Percentiles rank a stretch among this genome's conserved stretches.
Conservation (phyloP, 2,113 vertebrate species). For the Acrocephalus arundinaceus region DNA sequence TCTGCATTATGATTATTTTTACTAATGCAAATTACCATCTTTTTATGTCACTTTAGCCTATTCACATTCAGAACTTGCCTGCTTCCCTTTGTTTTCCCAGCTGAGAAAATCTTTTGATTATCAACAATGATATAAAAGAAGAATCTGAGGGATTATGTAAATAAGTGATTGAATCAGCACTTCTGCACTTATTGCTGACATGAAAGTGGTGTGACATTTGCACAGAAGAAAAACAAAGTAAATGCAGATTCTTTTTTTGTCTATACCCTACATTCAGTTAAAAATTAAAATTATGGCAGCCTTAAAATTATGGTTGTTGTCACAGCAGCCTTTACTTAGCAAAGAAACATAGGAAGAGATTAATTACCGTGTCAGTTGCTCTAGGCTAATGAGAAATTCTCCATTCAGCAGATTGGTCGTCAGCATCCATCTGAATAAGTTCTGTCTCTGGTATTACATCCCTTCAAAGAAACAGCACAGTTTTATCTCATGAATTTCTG, state of each 20-base stretch:
- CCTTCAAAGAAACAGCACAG: neutral
- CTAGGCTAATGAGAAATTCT: neutral
- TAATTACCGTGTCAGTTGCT: neutral
- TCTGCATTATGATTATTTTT: neutral
- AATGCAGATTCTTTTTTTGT: neutral
- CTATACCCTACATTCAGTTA: neutral
- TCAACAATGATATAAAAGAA: neutral
- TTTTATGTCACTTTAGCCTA: constrained; percentile 16
- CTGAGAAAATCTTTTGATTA: constrained; percentile 22
- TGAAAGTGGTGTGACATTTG: constrained; percentile 13
- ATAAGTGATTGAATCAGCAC: constrained; percentile 23
- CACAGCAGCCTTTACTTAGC: neutral
- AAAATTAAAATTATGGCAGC: neutral
- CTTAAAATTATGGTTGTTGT: neutral
- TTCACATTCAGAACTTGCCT: neutral
- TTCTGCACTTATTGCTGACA: constrained; percentile 1
- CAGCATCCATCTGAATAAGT: neutral
- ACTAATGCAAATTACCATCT: neutral
- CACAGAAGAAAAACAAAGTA: constrained; percentile 23
- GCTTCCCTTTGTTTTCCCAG: constrained; percentile 7
- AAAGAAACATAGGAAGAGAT: neutral
- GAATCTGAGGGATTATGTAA: constrained; percentile 43
- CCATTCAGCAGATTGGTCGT: neutral
- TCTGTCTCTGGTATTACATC: neutral
- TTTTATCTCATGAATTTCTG: neutral